phyloP scores from a whole-genome alignment of 2,888 invertebrate species.

The Cremastinae sp. region DNA sequence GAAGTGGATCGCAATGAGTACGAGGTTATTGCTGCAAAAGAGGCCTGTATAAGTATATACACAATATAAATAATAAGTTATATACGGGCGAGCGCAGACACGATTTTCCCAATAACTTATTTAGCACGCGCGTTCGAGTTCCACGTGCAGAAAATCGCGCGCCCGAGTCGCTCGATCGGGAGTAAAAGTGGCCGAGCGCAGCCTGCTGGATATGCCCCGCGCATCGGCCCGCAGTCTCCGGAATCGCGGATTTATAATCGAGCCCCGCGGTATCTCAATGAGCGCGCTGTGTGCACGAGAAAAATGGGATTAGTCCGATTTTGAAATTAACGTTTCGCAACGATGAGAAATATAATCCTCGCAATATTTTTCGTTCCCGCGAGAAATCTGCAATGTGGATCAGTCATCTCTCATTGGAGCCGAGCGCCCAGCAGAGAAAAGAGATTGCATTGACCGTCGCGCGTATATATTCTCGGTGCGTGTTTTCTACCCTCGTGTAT shows the following conservation, averaged over 20 bases:
- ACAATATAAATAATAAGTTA: constrained; percentile 22
- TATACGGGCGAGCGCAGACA: constrained; percentile 6
- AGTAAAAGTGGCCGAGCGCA: constrained; percentile 57
- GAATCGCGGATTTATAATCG: constrained; percentile 21
- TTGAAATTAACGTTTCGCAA: not conserved
- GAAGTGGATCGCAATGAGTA: constrained; percentile 72
- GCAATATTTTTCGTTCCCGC: not conserved
- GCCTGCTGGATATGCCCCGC: constrained; percentile 37
- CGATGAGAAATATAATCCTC: no score
- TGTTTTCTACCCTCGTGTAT: constrained; percentile 61
- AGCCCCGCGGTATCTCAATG: no score
- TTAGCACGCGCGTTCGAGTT: constrained; percentile 35
- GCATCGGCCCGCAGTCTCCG: constrained; percentile 57
- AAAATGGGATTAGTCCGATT: not conserved
- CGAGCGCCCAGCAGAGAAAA: not conserved
- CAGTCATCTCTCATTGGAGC: not conserved
- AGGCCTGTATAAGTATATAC: constrained; percentile 20
- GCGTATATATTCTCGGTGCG: constrained; percentile 42
- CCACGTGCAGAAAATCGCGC: constrained; percentile 18
- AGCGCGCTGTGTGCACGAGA: no score
- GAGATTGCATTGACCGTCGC: constrained; percentile 37
- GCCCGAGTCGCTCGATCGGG: constrained; percentile 30
- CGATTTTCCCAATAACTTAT: constrained; percentile 53
- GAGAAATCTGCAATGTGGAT: not conserved
- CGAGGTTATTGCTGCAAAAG: constrained; percentile 69